phyloP scores from a whole-genome alignment of 2,113 vertebrate species.

The Otolemur garnettii region DNA sequence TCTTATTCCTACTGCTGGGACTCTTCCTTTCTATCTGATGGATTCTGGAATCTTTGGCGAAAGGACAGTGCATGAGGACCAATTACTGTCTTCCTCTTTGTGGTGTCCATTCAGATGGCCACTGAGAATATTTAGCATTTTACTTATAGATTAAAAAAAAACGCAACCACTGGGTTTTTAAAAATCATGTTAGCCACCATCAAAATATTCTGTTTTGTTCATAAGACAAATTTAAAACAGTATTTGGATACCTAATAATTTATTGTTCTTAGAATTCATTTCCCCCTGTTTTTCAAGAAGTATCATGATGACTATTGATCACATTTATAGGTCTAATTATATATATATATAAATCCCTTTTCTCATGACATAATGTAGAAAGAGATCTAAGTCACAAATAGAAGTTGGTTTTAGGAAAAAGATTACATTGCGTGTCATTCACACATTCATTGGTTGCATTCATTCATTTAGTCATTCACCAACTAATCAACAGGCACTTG shows the following conservation, averaged over 20 bases:
- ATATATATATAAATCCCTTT: neutral
- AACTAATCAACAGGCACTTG: neutral
- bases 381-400: slow-evolving; percentile 28
- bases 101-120: neutral
- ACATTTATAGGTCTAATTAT: neutral
- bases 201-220: neutral
- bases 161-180: neutral
- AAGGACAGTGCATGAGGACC: neutral
- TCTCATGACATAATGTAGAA: slow-evolving; percentile 13
- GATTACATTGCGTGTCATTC: slow-evolving; percentile 29
- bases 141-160: neutral
- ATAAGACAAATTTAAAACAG: neutral
- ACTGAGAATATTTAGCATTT: neutral
- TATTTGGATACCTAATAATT: neutral
- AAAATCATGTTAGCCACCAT: neutral
- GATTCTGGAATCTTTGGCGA: neutral
- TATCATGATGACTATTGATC: neutral
- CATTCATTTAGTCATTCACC: neutral
- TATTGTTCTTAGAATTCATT: slow-evolving; percentile 16
- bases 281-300: neutral
- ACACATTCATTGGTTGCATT: neutral
- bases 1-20: neutral
- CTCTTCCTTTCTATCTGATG: neutral
- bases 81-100: neutral
- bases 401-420: neutral